Percentiles rank a stretch among this genome's conserved stretches.
Conservation (phyloP, 2,113 vertebrate species). For the Bubo scandiacus region DNA sequence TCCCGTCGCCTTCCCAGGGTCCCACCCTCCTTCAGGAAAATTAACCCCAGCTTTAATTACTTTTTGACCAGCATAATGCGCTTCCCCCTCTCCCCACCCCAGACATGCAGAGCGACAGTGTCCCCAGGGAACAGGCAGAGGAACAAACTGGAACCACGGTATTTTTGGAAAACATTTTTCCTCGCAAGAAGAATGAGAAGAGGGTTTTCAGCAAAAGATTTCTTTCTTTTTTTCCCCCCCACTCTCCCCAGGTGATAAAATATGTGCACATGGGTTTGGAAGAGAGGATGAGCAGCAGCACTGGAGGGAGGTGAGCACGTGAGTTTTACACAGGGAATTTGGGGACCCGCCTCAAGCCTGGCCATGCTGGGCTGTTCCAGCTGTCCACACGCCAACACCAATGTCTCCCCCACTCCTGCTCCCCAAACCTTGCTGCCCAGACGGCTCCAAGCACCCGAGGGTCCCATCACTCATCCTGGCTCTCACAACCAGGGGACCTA, state of each 20-base stretch:
- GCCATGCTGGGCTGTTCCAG: not conserved
- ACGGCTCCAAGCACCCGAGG: not conserved
- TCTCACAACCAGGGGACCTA: not conserved
- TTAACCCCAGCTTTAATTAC: constrained; percentile 15
- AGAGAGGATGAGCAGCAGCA: not conserved
- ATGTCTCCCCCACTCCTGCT: not conserved
- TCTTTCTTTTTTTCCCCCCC: rapidly evolving
- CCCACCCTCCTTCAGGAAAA: constrained; percentile 9
- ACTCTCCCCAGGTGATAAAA: not conserved
- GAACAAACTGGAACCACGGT: not conserved
- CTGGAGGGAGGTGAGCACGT: rapidly evolving
- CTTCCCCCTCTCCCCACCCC: not conserved
- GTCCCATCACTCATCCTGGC: not conserved
- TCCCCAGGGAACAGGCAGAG: not conserved
- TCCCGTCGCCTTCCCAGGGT: constrained; percentile 11
- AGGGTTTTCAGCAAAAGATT: not conserved
- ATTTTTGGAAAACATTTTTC: not conserved
- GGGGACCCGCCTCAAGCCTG: not conserved
- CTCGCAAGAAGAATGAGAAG: not conserved
- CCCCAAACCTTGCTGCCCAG: not conserved
- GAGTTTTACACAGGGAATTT: not conserved
- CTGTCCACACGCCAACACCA: not conserved
- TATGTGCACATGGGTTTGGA: not conserved
- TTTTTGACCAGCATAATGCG: not conserved
- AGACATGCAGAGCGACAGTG: not conserved